These are phyloP conservation scores for Anthopleura sola DNA, from an alignment of 64 coral and sea anemone genomes.

Conservation along the genomic window DNA sequence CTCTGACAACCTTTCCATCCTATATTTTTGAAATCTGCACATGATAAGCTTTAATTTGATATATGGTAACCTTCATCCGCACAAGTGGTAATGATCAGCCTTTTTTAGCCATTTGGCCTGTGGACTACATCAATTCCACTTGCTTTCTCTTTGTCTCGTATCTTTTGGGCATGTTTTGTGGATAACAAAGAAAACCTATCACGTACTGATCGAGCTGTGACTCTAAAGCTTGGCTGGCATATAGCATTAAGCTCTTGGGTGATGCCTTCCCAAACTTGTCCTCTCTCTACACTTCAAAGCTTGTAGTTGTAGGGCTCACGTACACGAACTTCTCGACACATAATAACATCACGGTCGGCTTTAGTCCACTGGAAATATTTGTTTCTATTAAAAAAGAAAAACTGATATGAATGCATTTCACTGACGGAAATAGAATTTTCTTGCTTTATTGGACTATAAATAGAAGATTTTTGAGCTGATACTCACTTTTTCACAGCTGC, in stretches of 20 bases:
- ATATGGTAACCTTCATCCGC: too few species aligned
- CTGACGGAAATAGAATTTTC: too few species aligned
- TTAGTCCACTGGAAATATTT: constrained; percentile 29
- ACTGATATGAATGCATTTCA: neutral
- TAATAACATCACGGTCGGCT: constrained; percentile 4
- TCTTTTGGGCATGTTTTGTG: constrained; percentile 13
- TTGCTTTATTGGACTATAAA: too few species aligned
- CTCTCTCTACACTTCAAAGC: constrained; percentile 28
- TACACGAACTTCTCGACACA: constrained; percentile 36
- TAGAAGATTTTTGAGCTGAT: too few species aligned
- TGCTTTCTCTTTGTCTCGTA: constrained; percentile 33
- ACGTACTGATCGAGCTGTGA: constrained; percentile 33
- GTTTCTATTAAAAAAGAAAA: neutral
- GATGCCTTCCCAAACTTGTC: constrained; percentile 59
- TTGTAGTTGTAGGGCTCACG: constrained; percentile 50
- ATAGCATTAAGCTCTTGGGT: constrained; percentile 24
- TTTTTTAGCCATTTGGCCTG: too few species aligned
- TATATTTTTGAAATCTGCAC: too few species aligned
- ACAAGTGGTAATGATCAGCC: too few species aligned
- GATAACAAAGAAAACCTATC: constrained; percentile 24
- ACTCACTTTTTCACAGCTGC: too few species aligned
- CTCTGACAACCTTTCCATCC: too few species aligned
- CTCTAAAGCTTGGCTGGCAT: constrained; percentile 46
- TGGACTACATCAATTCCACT: constrained; percentile 35
- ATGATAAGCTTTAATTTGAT: too few species aligned